Percentiles rank a stretch among this genome's conserved stretches.
These are phyloP conservation scores for Lasioglossum vierecki DNA, from an alignment of 2,888 invertebrate genomes.

Conservation along the genomic window DNA sequence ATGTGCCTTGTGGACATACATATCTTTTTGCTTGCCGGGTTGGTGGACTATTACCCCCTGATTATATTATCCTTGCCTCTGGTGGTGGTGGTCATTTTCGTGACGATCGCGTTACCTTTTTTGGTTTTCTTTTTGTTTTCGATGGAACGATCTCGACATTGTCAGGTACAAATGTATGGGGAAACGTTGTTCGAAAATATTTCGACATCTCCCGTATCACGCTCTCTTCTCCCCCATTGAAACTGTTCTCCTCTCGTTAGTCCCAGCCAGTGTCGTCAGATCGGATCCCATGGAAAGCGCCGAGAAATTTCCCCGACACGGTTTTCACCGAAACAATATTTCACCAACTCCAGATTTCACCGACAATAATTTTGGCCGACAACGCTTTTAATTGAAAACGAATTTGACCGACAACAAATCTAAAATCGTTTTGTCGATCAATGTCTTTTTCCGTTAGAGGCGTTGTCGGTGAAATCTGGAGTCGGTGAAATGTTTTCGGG, in stretches of 20 bases:
- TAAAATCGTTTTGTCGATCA: no score
- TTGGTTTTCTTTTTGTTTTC: not conserved
- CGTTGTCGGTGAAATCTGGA: no score
- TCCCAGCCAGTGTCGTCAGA: no score
- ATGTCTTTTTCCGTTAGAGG: no score
- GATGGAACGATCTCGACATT: not conserved
- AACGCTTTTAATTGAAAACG: no score
- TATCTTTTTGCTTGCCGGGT: constrained; percentile 84
- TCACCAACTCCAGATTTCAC: no score
- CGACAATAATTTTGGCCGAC: no score
- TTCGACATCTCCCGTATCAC: not conserved
- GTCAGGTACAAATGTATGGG: not conserved
- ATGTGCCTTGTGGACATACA: constrained; percentile 83
- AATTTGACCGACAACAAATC: no score
- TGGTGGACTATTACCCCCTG: constrained; percentile 83
- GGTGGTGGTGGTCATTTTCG: constrained; percentile 82
- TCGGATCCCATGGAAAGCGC: no score
- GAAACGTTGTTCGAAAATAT: not conserved
- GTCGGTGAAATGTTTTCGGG: no score
- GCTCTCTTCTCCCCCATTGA: not conserved
- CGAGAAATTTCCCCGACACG: no score
- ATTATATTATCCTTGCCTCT: constrained; percentile 76
- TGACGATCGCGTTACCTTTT: constrained; percentile 9
- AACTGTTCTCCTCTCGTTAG: not conserved
- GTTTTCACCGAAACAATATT: no score